Evolutionary conservation across 2,888 invertebrate species (phyloP).

Genomic region (Tachina grossa): DNA sequence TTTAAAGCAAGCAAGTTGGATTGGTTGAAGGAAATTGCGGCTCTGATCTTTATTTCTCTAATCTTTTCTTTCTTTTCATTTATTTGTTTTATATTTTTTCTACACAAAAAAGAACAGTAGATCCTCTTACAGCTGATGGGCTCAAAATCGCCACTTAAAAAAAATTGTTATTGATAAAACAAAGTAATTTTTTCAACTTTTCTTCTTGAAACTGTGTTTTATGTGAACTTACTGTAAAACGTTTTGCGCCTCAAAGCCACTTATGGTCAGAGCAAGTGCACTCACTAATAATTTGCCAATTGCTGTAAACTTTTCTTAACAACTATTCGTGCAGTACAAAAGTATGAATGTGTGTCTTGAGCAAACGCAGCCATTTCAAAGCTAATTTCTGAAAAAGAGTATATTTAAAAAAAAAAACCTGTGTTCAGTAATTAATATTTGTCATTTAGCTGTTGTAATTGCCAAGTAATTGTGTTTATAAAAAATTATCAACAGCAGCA

Average conservation of each 20-base stretch:
- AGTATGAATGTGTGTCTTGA: neutral
- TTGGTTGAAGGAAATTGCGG: constrained; percentile 40
- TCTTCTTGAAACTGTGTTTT: neutral
- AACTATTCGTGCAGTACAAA: neutral
- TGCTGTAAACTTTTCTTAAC: constrained; percentile 29
- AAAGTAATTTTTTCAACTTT: neutral
- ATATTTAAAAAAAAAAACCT: constrained; percentile 9
- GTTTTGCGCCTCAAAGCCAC: neutral
- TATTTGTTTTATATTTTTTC: neutral
- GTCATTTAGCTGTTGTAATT: constrained; percentile 54
- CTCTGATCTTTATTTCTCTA: constrained; percentile 40
- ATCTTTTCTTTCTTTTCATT: constrained; percentile 12
- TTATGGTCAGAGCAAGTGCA: constrained; percentile 50
- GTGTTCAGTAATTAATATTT: constrained; percentile 64
- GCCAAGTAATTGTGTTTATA: constrained; percentile 23
- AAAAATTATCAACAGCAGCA: neutral
- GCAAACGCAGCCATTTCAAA: constrained; percentile 10
- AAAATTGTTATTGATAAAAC: no score
- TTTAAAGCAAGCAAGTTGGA: neutral
- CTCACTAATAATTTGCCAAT: constrained; percentile 53
- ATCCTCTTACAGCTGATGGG: neutral
- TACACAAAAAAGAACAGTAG: neutral
- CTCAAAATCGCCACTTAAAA: neutral
- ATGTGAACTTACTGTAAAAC: constrained; percentile 16
- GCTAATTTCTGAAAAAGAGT: neutral